Evolutionary conservation across 1,140 invertebrate species (phyloP).

Genomic region (Thaumetopoea pityocampa): DNA sequence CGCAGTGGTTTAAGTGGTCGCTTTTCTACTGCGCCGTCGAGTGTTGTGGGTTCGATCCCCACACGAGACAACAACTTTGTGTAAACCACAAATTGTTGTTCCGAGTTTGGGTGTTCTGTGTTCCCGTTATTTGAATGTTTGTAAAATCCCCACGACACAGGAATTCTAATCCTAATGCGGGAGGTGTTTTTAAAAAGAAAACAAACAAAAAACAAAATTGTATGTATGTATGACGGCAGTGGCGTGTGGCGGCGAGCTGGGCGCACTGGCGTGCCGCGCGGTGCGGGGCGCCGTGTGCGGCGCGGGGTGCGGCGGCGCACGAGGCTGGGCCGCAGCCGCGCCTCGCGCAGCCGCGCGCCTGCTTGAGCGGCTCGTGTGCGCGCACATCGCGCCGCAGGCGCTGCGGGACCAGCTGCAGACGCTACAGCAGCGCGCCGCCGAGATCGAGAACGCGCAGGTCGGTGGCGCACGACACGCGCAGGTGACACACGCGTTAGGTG

Average conservation of each 20-base stretch:
- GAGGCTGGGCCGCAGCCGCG: slow-evolving; percentile 19
- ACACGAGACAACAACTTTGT: no score
- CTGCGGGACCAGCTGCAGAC: slow-evolving; percentile 19
- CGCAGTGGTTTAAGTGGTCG: no score
- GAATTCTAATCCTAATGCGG: no score
- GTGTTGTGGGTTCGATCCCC: no score
- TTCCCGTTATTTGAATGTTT: no score
- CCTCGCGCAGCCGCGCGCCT: slow-evolving; percentile 9
- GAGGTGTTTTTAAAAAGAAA: no score
- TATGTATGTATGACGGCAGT: slow-evolving; percentile 14
- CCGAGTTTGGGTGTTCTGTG: no score
- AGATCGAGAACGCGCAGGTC: slow-evolving; percentile 27
- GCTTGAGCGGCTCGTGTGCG: slow-evolving; percentile 21
- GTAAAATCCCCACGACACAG: no score
- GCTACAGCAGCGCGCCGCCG: slow-evolving; percentile 11
- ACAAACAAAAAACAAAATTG: no score
- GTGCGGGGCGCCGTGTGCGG: slow-evolving; percentile 9
- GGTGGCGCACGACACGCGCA: background rate
- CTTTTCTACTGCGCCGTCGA: no score
- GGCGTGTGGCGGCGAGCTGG: slow-evolving; percentile 30
- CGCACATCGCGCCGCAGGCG: slow-evolving; percentile 26
- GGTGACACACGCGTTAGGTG: background rate
- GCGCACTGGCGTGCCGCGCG: background rate
- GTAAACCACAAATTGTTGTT: no score
- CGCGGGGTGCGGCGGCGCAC: slow-evolving; percentile 21